Base-by-base conservation (phyloP, 2,113 vertebrate genomes). In the Oncorhynchus nerka region DNA sequence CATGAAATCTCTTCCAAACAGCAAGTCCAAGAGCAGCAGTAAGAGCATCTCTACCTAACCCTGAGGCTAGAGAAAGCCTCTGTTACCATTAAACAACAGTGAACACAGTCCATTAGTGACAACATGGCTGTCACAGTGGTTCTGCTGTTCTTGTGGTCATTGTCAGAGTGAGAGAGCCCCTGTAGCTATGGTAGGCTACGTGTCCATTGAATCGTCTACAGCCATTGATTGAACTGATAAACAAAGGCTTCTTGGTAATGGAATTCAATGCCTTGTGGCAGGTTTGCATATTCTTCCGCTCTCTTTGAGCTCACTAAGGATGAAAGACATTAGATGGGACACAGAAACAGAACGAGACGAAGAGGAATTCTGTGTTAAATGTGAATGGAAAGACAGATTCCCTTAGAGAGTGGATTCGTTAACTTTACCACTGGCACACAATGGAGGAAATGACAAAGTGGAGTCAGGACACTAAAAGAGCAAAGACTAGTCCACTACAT, bases 161-260 rank as follows among this genome's bases (percentile, higher is more conserved):
- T 75, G 62, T 76, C 51, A 74, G 28, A 67, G 67, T 32, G 34
- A 49, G 24, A 70, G 24, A 39, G 48, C 66, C 34, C 81, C 28
- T 24, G 13, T 49, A 71, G 81, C 66, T 67, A 70, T 74, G 51
- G 51, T 55, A 55, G 16, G 55, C 5, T 62, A 62, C 9, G 7
- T 66, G 59, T 73, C 71, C 45, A 30, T 62, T 66, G 51, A 59
- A 57, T 64, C 70, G 73, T 73, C 57, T 68, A 28, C 15, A n/a
- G 34, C 19, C 71, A 77, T 77, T 71, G 78, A 76, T 80, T 70
- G 72, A 77, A 67, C 77, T 80, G 81, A 83, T 65, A 79, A 74
- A 77, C 59, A 67, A 62, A 26, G 11, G 51, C 15, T 55, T 76
- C 34, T 64, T 49, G 11, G 62, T 80, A 83, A 83, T 83, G 78